Evolutionary conservation across 2,113 vertebrate genomes (phyloP).

Genomic region (Corythornis madagascariensis): DNA sequence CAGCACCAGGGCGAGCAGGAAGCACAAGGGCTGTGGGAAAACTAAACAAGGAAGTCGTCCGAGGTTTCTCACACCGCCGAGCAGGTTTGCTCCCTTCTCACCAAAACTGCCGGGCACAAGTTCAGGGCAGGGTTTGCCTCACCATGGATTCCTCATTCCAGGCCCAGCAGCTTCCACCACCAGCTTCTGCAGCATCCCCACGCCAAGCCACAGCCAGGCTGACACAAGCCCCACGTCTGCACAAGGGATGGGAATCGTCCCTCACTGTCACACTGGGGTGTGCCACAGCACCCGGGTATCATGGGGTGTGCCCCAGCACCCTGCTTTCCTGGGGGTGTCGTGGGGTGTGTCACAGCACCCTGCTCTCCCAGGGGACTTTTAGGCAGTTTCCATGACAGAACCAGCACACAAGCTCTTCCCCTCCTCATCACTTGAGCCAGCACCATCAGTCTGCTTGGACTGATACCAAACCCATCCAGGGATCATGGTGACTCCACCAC

Average conservation of each 20-base stretch:
- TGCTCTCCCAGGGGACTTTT: accelerated
- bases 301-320: not conserved
- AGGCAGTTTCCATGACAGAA: not conserved
- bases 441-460: not conserved
- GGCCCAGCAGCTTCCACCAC: not conserved
- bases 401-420: not conserved
- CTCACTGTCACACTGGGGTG: not conserved
- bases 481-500: not conserved
- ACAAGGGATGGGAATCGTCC: not conserved
- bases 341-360: not conserved
- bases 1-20: conserved; percentile 20
- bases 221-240: accelerated
- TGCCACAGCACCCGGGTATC: not conserved
- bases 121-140: conserved; percentile 49
- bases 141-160: not conserved
- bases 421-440: not conserved
- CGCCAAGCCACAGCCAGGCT: not conserved
- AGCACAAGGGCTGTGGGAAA: conserved; percentile 64
- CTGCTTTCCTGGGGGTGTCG: accelerated
- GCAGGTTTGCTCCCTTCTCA: conserved; percentile 17
- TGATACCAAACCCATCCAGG: not conserved
- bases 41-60: conserved; percentile 46
- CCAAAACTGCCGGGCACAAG: not conserved
- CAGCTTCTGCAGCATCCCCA: not conserved
- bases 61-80: conserved; percentile 27